Evolutionary conservation across 2,888 invertebrate genomes (phyloP), one percentile per base, ranked within the genome.

Genomic region (Keiferia lycopersicella): DNA sequence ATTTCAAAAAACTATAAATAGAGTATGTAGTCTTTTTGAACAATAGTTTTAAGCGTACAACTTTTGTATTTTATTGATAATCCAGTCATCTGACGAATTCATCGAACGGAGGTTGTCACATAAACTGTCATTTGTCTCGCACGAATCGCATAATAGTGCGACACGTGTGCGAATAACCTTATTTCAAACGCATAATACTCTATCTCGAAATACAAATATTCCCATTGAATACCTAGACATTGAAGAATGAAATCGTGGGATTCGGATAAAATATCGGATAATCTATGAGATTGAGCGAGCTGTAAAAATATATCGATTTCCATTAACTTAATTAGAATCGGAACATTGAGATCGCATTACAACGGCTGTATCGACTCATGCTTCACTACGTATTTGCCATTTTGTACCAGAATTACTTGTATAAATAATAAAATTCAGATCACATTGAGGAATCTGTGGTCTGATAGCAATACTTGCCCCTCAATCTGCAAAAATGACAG

Each of bases 271-370:
- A 65, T 56, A 56, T 53, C 57, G 62, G n/a, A 20, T 20, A 20
- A 58, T 61, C 30, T 22, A 38, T 50, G 62, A 50, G 51, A 65
- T 62, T 18, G 41, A 61, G 56, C 11, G 38, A 4, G 50, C 30
- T n/a, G 62, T 62, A 50, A 65, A 53, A 62, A 62, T 62, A 62
- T 51, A 65, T 62, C 45, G 50, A 65, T 50, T 26, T 62, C 58
- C 38, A 38, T 65, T 58, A 57, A 58, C 0, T 48, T 62, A 65
- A 65, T 65, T 58, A n/a, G n/a, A n/a, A n/a, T n/a, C n/a, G 65
- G 51, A 50, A 26, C 34, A 34, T 57, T 34, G 34, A 57, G 16
- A 57, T 57, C 34, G 34, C 57, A 57, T 53, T 53, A 53, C 51
- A 12, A 22, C 22, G 22, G 45, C 16, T 16, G n/a, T 45, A 45